Evolutionary conservation across 2,888 invertebrate species (phyloP).

Genomic region (Parnassius orleans): DNA sequence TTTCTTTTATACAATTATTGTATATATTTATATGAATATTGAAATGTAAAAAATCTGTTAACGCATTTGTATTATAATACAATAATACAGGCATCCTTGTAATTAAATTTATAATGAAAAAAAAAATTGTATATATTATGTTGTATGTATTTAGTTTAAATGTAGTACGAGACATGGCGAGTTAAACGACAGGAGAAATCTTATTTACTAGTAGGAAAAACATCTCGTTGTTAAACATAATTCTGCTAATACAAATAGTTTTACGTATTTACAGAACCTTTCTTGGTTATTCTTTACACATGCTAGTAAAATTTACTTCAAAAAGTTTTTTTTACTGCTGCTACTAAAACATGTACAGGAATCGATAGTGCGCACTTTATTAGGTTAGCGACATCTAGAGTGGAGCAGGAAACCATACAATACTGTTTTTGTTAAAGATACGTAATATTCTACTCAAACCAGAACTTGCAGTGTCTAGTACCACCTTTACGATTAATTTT

Average conservation of each 20-base stretch:
- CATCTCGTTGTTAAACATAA: too few relatives aligned
- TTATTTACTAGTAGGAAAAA: too few relatives aligned
- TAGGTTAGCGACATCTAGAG: too few relatives aligned
- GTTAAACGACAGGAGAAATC: background rate
- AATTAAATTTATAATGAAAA: background rate
- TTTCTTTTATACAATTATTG: background rate
- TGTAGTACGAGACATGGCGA: background rate
- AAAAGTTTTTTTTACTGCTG: too few relatives aligned
- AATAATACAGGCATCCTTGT: background rate
- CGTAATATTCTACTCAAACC: background rate
- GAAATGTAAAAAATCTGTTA: conserved; percentile 35
- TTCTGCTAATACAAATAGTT: too few relatives aligned
- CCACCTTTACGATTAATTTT: conserved; percentile 1
- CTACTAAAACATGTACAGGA: too few relatives aligned
- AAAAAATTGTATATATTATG: background rate
- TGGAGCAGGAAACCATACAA: too few relatives aligned
- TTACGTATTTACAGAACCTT: too few relatives aligned
- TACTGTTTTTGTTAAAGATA: too few relatives aligned
- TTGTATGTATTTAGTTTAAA: background rate
- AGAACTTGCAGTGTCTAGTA: background rate
- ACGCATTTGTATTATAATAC: conserved; percentile 6
- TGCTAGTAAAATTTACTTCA: too few relatives aligned
- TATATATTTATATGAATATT: conserved; percentile 6
- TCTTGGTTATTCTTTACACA: too few relatives aligned
- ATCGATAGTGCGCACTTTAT: too few relatives aligned